A percentile compares a stretch with the other conserved stretches of the same genome.
These are phyloP conservation scores for Dinoponera quadriceps DNA, from an alignment of 1,140 invertebrate genomes.

Conservation along the genomic window DNA sequence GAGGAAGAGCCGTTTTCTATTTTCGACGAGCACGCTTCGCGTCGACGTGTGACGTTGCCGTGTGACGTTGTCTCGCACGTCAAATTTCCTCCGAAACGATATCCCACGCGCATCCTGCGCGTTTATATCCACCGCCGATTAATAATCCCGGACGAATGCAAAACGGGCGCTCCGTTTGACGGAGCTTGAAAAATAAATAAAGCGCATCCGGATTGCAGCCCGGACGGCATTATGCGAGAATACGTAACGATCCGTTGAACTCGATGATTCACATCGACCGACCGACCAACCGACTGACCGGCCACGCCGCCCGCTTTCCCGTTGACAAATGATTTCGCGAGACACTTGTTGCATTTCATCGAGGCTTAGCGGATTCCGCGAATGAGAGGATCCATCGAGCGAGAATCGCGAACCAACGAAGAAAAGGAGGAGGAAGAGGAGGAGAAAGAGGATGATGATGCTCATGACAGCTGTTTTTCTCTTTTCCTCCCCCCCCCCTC, in stretches of 20 bases:
- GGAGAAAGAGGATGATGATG: not conserved
- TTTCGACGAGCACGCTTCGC: no score
- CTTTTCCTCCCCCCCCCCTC: no score
- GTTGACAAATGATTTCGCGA: conserved; percentile 66
- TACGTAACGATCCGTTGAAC: not conserved
- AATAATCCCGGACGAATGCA: not conserved
- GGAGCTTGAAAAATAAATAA: conserved; percentile 16
- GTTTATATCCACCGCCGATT: not conserved
- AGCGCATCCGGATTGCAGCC: not conserved
- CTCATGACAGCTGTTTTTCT: not conserved
- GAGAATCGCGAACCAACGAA: not conserved
- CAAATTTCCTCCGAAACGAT: no score
- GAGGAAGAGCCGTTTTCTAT: no score
- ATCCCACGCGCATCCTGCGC: no score
- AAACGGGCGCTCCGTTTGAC: not conserved
- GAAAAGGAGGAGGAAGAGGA: no score
- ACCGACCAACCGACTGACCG: not conserved
- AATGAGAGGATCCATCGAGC: not conserved
- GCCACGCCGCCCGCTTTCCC: conserved; percentile 15
- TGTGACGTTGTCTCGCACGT: no score
- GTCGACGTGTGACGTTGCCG: no score
- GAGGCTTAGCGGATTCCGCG: not conserved
- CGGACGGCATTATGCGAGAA: not conserved
- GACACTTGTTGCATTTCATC: conserved; percentile 69
- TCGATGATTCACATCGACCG: conserved; percentile 8